Conservation (phyloP, 1,140 invertebrate species). For the Physella acuta region DNA sequence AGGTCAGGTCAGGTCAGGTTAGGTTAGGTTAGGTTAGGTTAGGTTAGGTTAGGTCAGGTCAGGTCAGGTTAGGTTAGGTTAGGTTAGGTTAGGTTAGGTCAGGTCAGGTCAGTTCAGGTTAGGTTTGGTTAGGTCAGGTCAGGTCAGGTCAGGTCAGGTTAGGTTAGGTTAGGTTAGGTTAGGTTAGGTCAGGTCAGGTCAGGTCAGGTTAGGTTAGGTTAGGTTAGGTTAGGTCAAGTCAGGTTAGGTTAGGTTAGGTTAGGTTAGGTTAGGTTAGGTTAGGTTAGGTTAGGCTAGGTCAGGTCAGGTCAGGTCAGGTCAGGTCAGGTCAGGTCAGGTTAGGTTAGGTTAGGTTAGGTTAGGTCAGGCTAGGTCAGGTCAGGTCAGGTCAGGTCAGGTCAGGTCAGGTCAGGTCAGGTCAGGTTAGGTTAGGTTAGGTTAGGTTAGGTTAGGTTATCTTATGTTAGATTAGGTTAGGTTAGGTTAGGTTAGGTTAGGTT, state of each 20-base stretch:
- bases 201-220: conserved; percentile 15
- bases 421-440: no score
- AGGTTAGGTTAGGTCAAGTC: conserved; percentile 21
- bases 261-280: conserved; percentile 17
- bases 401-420: no score
- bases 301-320: conserved; percentile 26
- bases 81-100: conserved; percentile 31
- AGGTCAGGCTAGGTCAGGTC: conserved; percentile 22
- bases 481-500: no score
- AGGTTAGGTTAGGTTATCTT: no score
- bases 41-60: conserved; percentile 24
- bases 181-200: conserved; percentile 11
- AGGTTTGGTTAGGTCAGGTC: conserved; percentile 28
- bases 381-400: conserved; percentile 22
- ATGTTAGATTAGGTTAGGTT: no score
- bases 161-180: conserved; percentile 15
- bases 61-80: conserved; percentile 29
- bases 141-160: conserved; percentile 25
- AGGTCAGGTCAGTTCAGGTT: no score
- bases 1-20: conserved; percentile 21
- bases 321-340: conserved; percentile 23
- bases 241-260: conserved; percentile 13
- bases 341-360: conserved; percentile 27
- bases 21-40: conserved; percentile 25
- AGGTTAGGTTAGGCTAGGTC: conserved; percentile 13